A percentile compares a stretch with the other conserved stretches of the same genome.
phyloP scores from a whole-genome alignment of 1,140 invertebrate genomes.

The Ericerus pela region DNA sequence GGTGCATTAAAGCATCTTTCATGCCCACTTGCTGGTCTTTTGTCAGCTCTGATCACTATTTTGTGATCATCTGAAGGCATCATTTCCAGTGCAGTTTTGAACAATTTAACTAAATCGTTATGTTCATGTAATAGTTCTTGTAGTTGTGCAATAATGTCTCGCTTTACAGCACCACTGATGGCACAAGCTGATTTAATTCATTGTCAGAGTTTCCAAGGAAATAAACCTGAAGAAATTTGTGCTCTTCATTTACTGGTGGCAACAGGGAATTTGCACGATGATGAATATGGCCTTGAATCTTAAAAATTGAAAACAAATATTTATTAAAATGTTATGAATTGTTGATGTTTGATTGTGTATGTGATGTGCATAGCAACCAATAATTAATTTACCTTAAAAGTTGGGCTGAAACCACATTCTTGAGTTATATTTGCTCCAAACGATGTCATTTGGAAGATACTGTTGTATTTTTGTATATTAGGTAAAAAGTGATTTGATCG shows the following conservation, averaged over 20 bases:
- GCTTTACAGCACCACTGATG: neutral
- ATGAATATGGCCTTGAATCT: no score
- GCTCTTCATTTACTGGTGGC: neutral
- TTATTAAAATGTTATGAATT: no score
- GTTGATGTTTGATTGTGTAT: slow-evolving; percentile 19
- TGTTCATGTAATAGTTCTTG: slow-evolving; percentile 30
- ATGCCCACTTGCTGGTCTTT: slow-evolving; percentile 31
- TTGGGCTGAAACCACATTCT: slow-evolving; percentile 2
- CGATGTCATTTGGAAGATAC: slow-evolving; percentile 13
- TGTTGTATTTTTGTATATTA: slow-evolving; percentile 7
- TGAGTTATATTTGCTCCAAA: neutral
- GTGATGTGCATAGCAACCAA: slow-evolving; percentile 28
- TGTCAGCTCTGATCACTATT: slow-evolving; percentile 30
- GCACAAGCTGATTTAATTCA: slow-evolving; percentile 17
- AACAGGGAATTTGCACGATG: neutral
- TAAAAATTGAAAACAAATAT: no score
- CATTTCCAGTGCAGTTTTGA: slow-evolving; percentile 29
- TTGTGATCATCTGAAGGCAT: slow-evolving; percentile 30
- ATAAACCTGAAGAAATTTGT: neutral
- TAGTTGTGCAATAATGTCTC: slow-evolving; percentile 15
- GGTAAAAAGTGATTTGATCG: neutral
- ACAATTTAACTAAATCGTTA: slow-evolving; percentile 29
- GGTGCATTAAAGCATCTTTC: slow-evolving; percentile 31
- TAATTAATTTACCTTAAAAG: slow-evolving; percentile 10
- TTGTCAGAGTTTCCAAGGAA: neutral